Evolutionary conservation across 2,797 vertebrate species (phyloP), one percentile per base, ranked within the genome.

Genomic region (Ceyx erithaca): DNA sequence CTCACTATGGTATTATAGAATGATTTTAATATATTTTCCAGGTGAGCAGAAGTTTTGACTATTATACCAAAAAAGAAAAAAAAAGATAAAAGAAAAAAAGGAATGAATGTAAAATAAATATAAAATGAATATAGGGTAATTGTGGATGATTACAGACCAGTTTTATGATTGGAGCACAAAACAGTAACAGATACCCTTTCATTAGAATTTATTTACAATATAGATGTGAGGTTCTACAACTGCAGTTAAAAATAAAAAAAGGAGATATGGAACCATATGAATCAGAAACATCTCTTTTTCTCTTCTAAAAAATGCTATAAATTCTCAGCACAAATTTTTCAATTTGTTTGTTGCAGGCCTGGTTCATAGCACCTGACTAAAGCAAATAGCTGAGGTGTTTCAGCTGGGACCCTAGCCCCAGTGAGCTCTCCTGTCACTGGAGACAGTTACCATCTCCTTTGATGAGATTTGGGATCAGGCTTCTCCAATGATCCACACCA

Each of bases 361-460:
- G 17, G 15, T 77, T 54, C 30, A 12, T 21, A n/a, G 4, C 4
- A 52, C 5, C 23, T 0, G 0, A 25, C 17, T 30, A 28, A 69
- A 14, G 30, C 28, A 73, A 57, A 55, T 2, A 35, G n/a, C 14
- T 63, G 66, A 57, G 13, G 3, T 22, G 8, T 52, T 83, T 83
- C 61, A 35, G 11, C 15, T 73, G 26, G 12, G 13, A 41, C 26
- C 4, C 9, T 41, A 21, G 10, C 14, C 31, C 31, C 17, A 31
- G 4, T 30, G 37, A 76, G 6, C 3, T 64, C 23, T 80, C 21
- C 19, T 52, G 14, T 26, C 18, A 16, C 31, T 76, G 25, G 7
- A 40, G 45, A 7, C 25, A 46, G 16, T 48, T 72, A 17, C 23
- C 5, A 14, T 18, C 3, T 62, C 21, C 7, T 20, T 71, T 23